Base-by-base conservation (phyloP, 2,797 vertebrate species). In the Pangasius sanitwongsei region DNA sequence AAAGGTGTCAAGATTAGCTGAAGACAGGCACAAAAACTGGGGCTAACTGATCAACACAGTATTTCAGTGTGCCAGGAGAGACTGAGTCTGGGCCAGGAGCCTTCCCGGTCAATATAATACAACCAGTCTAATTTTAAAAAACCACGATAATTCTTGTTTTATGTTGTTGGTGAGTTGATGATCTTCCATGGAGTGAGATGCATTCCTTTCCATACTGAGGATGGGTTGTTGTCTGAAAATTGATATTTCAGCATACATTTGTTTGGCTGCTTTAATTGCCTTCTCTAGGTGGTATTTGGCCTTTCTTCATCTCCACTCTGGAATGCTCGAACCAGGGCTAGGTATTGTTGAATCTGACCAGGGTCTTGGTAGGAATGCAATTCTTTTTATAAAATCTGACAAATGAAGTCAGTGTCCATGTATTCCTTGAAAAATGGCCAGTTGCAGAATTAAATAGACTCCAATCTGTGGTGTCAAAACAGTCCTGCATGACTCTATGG, bases 381-480 rank as follows among this genome's bases (percentile, higher is more conserved):
- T 41, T n/a, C 67, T 63, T 70, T 72, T 72, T 34, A 23, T 37
- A 23, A 50, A 48, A 48, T 28, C 44, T 77, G 44, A 50, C 44
- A 77, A 77, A 77, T 77, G n/a, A 31, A 34, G 67, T 69, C 67
- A 31, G 55, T 69, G 44, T 28, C 44, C 23, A 25, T n/a, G 25
- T 6, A 13, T 48, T 77, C 4, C 25, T 77, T 77, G 44, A 48
- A 48, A 77, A 77, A 77, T 15, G 6, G 74, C 44, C 44, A 77
- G 44, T n/a, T 77, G 12, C 41, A n/a, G 48, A 77, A 50, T 5
- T 77, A 53, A 77, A 77, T 44, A 50, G 74, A 77, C 44, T 50
- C 44, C 44, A 77, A 50, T 77, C 74, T 50, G 44, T 77, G 44
- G 74, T 77, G 74, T 77, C 44, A 77, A 77, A 77, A 50, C 74